phyloP scores from a whole-genome alignment of 2,113 vertebrate species.

The Ranitomeya variabilis region DNA sequence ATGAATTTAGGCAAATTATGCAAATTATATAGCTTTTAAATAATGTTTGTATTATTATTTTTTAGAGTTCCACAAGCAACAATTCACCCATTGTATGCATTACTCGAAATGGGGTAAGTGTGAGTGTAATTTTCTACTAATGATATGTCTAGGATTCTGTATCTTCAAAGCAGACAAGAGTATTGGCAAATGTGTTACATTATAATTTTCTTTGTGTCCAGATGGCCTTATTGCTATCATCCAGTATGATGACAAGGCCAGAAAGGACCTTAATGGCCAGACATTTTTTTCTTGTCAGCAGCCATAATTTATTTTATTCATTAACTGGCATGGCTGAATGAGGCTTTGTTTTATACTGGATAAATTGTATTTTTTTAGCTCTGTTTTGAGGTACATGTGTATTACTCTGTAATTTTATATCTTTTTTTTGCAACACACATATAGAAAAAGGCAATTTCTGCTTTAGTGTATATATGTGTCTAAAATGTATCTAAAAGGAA shows the following conservation, averaged over 20 bases:
- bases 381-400: too few relatives aligned
- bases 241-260: neutral
- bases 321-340: too few relatives aligned
- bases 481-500: too few relatives aligned
- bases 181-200: neutral
- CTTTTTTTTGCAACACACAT: too few relatives aligned
- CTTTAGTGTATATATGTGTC: too few relatives aligned
- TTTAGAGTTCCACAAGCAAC: slow-evolving; percentile 77
- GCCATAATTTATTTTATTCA: too few relatives aligned
- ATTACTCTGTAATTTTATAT: too few relatives aligned
- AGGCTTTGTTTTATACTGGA: too few relatives aligned
- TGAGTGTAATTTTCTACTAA: neutral
- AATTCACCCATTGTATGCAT: slow-evolving; percentile 72
- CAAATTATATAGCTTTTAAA: neutral
- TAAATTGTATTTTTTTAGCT: too few relatives aligned
- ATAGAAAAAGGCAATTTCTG: too few relatives aligned
- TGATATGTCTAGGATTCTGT: neutral
- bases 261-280: too few relatives aligned
- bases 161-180: neutral
- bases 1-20: neutral
- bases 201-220: neutral
- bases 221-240: neutral
- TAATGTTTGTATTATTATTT: slow-evolving; percentile 31
- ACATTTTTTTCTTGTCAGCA: too few relatives aligned
- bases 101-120: slow-evolving; percentile 77